A percentile compares a stretch with the other conserved stretches of the same genome.
Evolutionary conservation across 2,797 vertebrate genomes (phyloP).

Genomic region (Esox lucius): DNA sequence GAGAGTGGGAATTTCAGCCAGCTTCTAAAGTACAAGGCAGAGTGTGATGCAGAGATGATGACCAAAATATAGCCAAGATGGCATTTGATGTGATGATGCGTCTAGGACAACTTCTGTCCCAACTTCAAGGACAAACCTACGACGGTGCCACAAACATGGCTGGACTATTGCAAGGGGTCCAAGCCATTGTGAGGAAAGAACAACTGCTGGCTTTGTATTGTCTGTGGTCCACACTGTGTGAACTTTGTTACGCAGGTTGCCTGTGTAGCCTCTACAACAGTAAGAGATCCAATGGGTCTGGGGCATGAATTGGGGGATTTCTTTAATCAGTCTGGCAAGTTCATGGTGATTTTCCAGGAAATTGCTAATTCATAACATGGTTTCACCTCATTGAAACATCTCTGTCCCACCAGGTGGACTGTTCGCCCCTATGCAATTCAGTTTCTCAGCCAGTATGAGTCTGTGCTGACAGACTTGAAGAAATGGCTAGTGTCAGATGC

Average conservation of each 20-base stretch:
- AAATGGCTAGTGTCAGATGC: constrained; percentile 34
- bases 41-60: constrained; percentile 26
- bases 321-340: too few species aligned
- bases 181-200: too few species aligned
- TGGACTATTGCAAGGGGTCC: too few species aligned
- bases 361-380: constrained; percentile 16
- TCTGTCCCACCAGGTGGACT: constrained; percentile 30
- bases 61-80: too few species aligned
- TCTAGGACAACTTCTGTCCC: too few species aligned
- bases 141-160: too few species aligned
- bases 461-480: constrained; percentile 20
- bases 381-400: constrained; percentile 12
- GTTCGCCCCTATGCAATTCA: constrained; percentile 19
- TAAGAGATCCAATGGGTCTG: constrained; percentile 19
- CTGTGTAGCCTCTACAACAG: constrained; percentile 17
- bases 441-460: constrained; percentile 21
- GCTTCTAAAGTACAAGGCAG: constrained; percentile 26
- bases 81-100: too few species aligned
- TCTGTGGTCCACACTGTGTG: constrained; percentile 26
- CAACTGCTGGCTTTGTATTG: constrained; percentile 21
- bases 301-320: constrained; percentile 19
- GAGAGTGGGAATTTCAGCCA: constrained; percentile 16
- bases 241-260: constrained; percentile 19
- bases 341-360: constrained; percentile 6
- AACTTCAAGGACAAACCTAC: too few species aligned